phyloP scores from a whole-genome alignment of 2,888 invertebrate genomes.

The Lordiphosa andalusiaca region DNA sequence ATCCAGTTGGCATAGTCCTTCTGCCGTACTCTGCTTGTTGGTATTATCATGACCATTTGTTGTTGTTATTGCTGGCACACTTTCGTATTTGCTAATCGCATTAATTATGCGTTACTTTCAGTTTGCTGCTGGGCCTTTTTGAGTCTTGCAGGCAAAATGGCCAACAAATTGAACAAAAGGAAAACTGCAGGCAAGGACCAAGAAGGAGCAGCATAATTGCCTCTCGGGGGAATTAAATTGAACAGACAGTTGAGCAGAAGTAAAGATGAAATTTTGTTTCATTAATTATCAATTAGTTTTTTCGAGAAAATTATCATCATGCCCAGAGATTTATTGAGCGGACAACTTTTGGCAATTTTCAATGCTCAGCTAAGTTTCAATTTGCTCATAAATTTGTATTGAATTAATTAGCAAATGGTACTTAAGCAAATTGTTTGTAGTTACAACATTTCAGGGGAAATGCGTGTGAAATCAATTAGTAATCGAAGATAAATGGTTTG shows the following conservation, averaged over 20 bases:
- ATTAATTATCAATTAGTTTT: slow-evolving; percentile 74
- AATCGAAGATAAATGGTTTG: too few species aligned
- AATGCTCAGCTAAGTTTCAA: slow-evolving; percentile 21
- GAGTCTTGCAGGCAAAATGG: slow-evolving; percentile 17
- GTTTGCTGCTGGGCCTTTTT: slow-evolving; percentile 61
- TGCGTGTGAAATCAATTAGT: too few species aligned
- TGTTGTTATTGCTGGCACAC: slow-evolving; percentile 65
- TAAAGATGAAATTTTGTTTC: slow-evolving; percentile 57
- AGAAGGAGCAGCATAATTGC: slow-evolving; percentile 46
- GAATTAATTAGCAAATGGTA: slow-evolving; percentile 52
- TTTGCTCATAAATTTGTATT: slow-evolving; percentile 33
- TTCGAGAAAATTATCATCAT: slow-evolving; percentile 54
- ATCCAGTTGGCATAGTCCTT: too few species aligned
- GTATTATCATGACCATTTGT: slow-evolving; percentile 27
- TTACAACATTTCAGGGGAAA: background rate
- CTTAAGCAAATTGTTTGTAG: slow-evolving; percentile 31
- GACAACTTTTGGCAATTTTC: slow-evolving; percentile 27
- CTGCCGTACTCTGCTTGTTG: background rate
- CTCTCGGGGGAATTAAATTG: slow-evolving; percentile 65
- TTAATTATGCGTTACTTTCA: slow-evolving; percentile 65
- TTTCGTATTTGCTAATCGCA: slow-evolving; percentile 71
- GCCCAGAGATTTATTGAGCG: slow-evolving; percentile 47
- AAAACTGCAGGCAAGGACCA: slow-evolving; percentile 55
- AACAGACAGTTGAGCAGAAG: slow-evolving; percentile 24
- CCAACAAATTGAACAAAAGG: slow-evolving; percentile 60